A percentile compares a stretch with the other conserved stretches of the same genome.
phyloP scores from a whole-genome alignment of 2,797 vertebrate species.

The Phyllotis vaccarum region DNA sequence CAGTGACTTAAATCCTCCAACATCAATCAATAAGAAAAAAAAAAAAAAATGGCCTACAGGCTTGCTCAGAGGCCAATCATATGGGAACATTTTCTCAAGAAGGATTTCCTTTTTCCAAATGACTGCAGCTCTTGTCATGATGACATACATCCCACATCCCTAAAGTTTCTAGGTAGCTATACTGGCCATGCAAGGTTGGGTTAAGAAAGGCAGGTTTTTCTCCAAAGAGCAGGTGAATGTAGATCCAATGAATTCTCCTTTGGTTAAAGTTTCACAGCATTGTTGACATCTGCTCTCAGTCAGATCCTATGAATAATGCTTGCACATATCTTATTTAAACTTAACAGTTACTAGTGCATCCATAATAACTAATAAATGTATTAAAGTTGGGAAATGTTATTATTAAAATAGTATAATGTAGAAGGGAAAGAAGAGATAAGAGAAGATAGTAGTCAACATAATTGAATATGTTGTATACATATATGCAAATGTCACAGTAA shows the following conservation, averaged over 20 bases:
- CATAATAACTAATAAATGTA: conserved; percentile 4
- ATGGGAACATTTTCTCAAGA: neutral
- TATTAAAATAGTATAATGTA: conserved; percentile 4
- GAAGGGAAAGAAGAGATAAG: neutral
- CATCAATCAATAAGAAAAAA: neutral
- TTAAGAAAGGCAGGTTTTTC: neutral
- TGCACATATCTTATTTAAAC: neutral
- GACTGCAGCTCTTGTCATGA: neutral
- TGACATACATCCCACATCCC: neutral
- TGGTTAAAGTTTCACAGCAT: neutral
- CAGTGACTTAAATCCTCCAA: too few species aligned
- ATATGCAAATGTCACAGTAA: neutral
- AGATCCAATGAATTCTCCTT: neutral
- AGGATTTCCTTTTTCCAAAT: neutral
- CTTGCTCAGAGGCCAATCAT: neutral
- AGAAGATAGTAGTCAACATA: neutral
- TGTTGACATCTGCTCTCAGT: neutral
- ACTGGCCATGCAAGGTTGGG: neutral
- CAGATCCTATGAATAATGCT: neutral
- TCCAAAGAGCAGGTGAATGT: neutral
- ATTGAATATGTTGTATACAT: neutral
- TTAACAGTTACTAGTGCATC: neutral
- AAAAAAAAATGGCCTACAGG: neutral
- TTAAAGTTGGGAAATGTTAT: conserved; percentile 9
- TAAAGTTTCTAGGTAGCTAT: neutral